Evolutionary conservation across 1,140 invertebrate genomes (phyloP).

Genomic region (Drosophila trapezifrons): DNA sequence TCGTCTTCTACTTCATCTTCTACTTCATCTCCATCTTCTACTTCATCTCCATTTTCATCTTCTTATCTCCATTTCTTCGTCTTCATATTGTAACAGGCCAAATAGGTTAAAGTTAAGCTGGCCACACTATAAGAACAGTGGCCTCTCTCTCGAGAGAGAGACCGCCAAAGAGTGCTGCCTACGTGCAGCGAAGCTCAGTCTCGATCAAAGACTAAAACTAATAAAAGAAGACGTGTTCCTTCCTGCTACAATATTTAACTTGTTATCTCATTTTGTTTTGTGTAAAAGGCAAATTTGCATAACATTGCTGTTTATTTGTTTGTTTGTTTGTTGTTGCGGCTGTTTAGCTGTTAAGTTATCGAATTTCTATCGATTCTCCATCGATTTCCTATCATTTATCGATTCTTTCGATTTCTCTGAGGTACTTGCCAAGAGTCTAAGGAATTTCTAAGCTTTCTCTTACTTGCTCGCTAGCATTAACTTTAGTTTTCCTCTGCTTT

Average conservation of each 20-base stretch:
- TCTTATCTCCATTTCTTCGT: conserved; percentile 22
- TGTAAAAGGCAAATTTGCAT: conserved; percentile 73
- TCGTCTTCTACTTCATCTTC: too few species aligned
- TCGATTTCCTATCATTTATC: not conserved
- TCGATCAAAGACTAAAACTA: too few species aligned
- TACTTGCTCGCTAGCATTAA: conserved; percentile 25
- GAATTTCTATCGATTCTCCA: not conserved
- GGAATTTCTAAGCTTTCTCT: conserved; percentile 64
- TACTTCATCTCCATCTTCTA: too few species aligned
- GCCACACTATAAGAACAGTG: too few species aligned
- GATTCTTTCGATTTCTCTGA: conserved; percentile 36
- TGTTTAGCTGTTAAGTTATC: conserved; percentile 18
- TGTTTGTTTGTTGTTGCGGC: conserved; percentile 13
- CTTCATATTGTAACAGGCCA: too few species aligned
- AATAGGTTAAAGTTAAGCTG: too few species aligned
- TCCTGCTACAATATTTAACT: too few species aligned
- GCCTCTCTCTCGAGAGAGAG: too few species aligned
- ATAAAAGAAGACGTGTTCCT: too few species aligned
- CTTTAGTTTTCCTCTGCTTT: conserved; percentile 18
- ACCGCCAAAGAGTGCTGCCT: too few species aligned
- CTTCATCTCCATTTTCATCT: conserved; percentile 13
- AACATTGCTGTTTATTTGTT: conserved; percentile 52
- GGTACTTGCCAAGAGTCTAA: conserved; percentile 77
- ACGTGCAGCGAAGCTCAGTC: too few species aligned
- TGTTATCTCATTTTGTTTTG: conserved; percentile 40